Evolutionary conservation across 2,113 vertebrate species (phyloP), one percentile per base, ranked within the genome.

Genomic region (Perca fluviatilis): DNA sequence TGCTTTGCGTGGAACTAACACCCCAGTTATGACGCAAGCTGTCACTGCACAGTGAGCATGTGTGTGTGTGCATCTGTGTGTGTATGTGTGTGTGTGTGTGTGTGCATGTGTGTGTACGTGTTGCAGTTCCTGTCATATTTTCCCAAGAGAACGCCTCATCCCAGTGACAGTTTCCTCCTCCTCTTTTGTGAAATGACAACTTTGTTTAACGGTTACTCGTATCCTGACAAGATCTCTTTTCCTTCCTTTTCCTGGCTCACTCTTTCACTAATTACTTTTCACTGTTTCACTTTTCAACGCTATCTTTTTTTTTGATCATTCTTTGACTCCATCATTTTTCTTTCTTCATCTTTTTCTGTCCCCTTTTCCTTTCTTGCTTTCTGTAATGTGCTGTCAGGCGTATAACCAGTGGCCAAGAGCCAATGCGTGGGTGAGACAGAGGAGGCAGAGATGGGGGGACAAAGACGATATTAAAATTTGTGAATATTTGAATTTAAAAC

Each of bases 111-210:
- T 33, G 75, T 58, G 88, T 66, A 30, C 8, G 62, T 83, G 75
- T 83, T 76, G 53, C 73, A 75, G 79, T 70, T 74, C 66, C 58
- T 85, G 87, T 90, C 82, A 84, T 80, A 83, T 81, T 89, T 87
- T 74, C 75, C 77, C 74, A 33, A 58, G 77, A 82, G 76, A 88
- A 77, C 47, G 40, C 76, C 80, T 90, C 80, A 61, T 78, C 71
- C 74, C 67, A 14, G 74, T 9, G 67, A 88, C 85, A 85, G 87
- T 61, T 89, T 78, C 83, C 72, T 74, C 82, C 83, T 84, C 77
- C 77, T 73, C 58, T 61, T 71, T 77, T 75, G 12, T 30, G 69
- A 72, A 77, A 23, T 87, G 89, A 92, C 92, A 89, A 87, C 86
- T 91, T 86, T 84, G 76, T 88, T 88, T 84, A 86, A 71, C 54